Conservation (phyloP, 2,888 invertebrate genomes). For the Sicus ferrugineus region DNA sequence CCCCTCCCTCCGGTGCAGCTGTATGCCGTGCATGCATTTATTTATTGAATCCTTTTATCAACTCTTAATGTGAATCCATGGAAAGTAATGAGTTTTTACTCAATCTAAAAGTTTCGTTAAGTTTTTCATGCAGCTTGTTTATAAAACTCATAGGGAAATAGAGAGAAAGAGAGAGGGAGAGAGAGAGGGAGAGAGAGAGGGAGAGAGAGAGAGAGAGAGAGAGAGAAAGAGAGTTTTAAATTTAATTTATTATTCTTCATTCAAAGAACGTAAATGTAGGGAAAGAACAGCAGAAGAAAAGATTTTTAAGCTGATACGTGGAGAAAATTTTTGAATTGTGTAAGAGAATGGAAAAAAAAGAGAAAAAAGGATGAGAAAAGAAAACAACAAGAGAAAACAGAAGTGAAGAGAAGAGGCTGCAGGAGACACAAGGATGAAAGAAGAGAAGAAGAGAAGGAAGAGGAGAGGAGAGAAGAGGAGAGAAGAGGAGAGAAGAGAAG, state of each 20-base stretch:
- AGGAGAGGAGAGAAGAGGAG: too few species aligned
- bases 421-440: background rate
- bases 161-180: background rate
- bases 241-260: too few species aligned
- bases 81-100: slow-evolving; percentile 10
- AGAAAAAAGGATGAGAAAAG: too few species aligned
- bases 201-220: background rate
- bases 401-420: too few species aligned
- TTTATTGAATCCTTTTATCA: slow-evolving; percentile 30
- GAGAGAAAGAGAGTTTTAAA: too few species aligned
- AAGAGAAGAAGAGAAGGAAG: background rate
- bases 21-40: background rate
- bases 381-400: too few species aligned
- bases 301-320: too few species aligned
- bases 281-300: background rate
- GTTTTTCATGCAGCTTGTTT: too few species aligned
- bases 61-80: background rate
- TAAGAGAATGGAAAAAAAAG: too few species aligned
- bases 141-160: background rate
- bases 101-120: background rate
- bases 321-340: too few species aligned
- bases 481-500: background rate
- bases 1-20: background rate
- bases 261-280: background rate
- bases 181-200: background rate